Evolutionary conservation across 1,140 invertebrate species (phyloP).

Genomic region (Bemisia tabaci): DNA sequence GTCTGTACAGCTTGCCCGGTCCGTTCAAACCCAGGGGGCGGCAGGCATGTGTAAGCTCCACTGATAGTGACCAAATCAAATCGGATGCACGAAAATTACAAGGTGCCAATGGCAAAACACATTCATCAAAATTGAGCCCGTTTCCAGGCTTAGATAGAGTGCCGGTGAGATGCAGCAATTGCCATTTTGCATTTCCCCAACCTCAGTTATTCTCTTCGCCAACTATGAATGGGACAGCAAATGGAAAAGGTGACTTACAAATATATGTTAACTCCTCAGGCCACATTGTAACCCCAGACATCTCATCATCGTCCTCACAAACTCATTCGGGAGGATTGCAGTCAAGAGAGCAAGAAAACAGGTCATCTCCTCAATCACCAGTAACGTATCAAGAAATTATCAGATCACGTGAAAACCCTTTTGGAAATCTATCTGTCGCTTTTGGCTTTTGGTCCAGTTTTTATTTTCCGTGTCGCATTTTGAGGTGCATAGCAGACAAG

Average conservation of each 20-base stretch:
- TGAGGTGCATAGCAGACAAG: not conserved
- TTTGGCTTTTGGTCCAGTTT: not conserved
- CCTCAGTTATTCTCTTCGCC: not conserved
- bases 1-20: not conserved
- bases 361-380: not conserved
- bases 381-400: not conserved
- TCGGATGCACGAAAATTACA: too few species aligned
- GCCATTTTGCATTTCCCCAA: not conserved
- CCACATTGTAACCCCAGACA: not conserved
- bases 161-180: not conserved
- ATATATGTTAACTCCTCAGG: not conserved
- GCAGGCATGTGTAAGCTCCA: too few species aligned
- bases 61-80: too few species aligned
- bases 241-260: not conserved
- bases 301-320: not conserved
- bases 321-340: not conserved
- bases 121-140: too few species aligned
- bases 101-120: too few species aligned
- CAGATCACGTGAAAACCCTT: not conserved
- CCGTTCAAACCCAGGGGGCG: not conserved
- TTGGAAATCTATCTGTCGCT: not conserved
- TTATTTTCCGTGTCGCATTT: not conserved
- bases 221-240: not conserved
- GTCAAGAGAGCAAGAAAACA: not conserved
- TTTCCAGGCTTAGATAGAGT: not conserved